These are phyloP conservation scores for Tetragonula carbonaria DNA, from an alignment of 2,888 invertebrate genomes.

Conservation along the genomic window DNA sequence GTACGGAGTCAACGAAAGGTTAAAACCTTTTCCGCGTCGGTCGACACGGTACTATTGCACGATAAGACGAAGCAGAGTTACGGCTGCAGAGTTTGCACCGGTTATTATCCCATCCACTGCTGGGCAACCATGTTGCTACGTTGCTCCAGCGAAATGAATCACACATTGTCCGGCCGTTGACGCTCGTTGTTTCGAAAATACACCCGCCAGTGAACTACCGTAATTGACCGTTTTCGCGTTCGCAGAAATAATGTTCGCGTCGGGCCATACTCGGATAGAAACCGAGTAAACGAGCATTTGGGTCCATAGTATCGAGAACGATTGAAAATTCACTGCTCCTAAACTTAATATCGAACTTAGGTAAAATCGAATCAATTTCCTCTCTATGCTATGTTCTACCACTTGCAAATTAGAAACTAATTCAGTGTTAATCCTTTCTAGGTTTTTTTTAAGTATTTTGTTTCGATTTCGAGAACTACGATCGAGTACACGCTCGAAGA, in stretches of 20 bases:
- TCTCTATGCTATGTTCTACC: too few relatives aligned
- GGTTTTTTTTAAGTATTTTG: too few relatives aligned
- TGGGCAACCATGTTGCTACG: neutral
- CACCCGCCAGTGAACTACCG: neutral
- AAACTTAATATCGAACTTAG: too few relatives aligned
- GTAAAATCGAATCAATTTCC: too few relatives aligned
- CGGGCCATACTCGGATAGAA: neutral
- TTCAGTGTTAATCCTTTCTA: too few relatives aligned
- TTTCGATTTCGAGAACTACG: too few relatives aligned
- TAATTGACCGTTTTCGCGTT: conserved; percentile 23
- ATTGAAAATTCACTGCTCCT: too few relatives aligned
- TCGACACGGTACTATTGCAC: conserved; percentile 22
- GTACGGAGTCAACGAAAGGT: conserved; percentile 9
- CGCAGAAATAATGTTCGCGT: neutral
- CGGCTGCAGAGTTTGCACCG: neutral
- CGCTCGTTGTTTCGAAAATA: conserved; percentile 35
- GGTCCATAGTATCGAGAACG: neutral
- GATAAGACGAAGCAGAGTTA: conserved; percentile 7
- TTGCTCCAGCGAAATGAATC: conserved; percentile 21
- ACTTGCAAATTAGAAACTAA: too few relatives aligned
- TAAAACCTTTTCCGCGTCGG: conserved; percentile 20
- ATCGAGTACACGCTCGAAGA: too few relatives aligned
- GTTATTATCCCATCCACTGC: conserved; percentile 23
- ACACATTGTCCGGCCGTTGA: conserved; percentile 2
- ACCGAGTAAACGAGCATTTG: neutral